A percentile compares a stretch with the other conserved stretches of the same genome.
These are phyloP conservation scores for Drosophila kambysellisi DNA, from an alignment of 2,888 invertebrate species.

Conservation along the genomic window DNA sequence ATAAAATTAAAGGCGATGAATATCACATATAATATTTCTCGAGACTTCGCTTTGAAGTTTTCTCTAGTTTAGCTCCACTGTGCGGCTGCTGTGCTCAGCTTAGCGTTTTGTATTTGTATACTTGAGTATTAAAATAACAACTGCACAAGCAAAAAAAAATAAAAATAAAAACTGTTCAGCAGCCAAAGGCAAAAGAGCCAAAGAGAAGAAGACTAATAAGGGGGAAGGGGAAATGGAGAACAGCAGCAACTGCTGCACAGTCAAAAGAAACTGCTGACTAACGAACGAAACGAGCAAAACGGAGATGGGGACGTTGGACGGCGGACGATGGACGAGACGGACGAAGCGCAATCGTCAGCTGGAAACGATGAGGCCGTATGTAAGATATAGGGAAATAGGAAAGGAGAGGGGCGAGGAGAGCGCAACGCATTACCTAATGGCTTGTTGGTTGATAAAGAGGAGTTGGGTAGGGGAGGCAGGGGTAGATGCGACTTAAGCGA, in stretches of 20 bases:
- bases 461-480: neutral
- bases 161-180: constrained; percentile 58
- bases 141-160: constrained; percentile 69
- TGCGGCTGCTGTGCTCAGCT: constrained; percentile 59
- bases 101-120: constrained; percentile 60
- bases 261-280: constrained; percentile 72
- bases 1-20: neutral
- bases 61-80: constrained; percentile 28
- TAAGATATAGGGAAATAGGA: constrained; percentile 2
- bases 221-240: constrained; percentile 3
- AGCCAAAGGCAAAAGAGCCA: constrained; percentile 48
- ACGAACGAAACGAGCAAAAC: constrained; percentile 38
- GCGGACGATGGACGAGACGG: constrained; percentile 14
- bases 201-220: constrained; percentile 40
- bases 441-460: constrained; percentile 19
- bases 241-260: constrained; percentile 44
- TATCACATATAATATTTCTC: no score
- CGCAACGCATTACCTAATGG: constrained; percentile 59
- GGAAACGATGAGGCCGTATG: constrained; percentile 60
- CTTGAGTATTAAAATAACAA: constrained; percentile 74
- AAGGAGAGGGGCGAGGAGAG: neutral
- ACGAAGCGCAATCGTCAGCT: constrained; percentile 57
- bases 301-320: constrained; percentile 21
- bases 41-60: no score
- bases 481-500: constrained; percentile 43